Conservation (phyloP, 2,113 vertebrate genomes). For the Bos taurus region ARS-UCD2.0 NC_037329.1:97829001-97829500, state of each 20-base stretch:
- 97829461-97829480: not conserved
- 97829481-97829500: not conserved
- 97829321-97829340: not conserved
- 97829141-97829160: not conserved
- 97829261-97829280: not conserved
- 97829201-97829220: not conserved
- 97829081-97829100: not conserved
- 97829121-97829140: not conserved
- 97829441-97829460: not conserved
- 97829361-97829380: not conserved
- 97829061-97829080: not conserved
- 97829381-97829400: not conserved
- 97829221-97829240: not conserved
- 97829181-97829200: constrained; percentile 1
- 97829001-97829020: not conserved
- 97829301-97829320: not conserved
- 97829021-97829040: not conserved
- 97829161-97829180: not conserved
- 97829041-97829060: not conserved
- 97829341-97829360: not conserved
- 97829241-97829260: not conserved
- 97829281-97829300: not conserved
- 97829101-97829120: not conserved
- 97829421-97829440: not conserved
- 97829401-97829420: not conserved